Percentiles rank a stretch among this genome's conserved stretches.
These are phyloP conservation scores for Vanessa cardui DNA, from an alignment of 2,888 invertebrate genomes.

Conservation along the genomic window DNA sequence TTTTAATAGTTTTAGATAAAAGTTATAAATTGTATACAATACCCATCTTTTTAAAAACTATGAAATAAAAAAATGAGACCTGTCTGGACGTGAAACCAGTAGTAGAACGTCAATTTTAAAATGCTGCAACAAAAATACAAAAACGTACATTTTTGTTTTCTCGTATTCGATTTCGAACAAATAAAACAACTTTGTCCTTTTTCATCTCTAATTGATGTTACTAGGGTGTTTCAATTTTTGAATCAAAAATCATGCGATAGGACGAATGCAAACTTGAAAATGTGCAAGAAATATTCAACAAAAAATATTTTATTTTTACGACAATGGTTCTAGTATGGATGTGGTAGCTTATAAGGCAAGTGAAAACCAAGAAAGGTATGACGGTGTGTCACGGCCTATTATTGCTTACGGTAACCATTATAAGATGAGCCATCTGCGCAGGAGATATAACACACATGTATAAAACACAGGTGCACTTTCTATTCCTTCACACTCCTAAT, in stretches of 20 bases:
- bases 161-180: conserved; percentile 33
- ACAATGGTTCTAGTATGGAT: too few species aligned
- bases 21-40: not conserved
- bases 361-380: too few species aligned
- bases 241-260: not conserved
- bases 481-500: too few species aligned
- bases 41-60: not conserved
- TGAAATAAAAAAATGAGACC: not conserved
- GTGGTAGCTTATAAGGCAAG: too few species aligned
- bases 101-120: conserved; percentile 4
- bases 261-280: not conserved
- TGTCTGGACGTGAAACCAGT: not conserved
- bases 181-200: conserved; percentile 22
- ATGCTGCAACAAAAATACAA: conserved; percentile 9
- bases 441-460: too few species aligned
- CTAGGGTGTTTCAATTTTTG: conserved; percentile 8
- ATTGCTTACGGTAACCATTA: too few species aligned
- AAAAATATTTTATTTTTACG: not conserved
- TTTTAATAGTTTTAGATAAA: too few species aligned
- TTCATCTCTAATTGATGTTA: conserved; percentile 23
- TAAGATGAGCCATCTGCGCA: too few species aligned
- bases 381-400: too few species aligned
- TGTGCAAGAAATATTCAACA: not conserved
- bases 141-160: conserved; percentile 20
- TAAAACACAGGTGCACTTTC: too few species aligned